Evolutionary conservation across 2,888 invertebrate genomes (phyloP), one percentile per base, ranked within the genome.

Genomic region (Lobophora halterata): DNA sequence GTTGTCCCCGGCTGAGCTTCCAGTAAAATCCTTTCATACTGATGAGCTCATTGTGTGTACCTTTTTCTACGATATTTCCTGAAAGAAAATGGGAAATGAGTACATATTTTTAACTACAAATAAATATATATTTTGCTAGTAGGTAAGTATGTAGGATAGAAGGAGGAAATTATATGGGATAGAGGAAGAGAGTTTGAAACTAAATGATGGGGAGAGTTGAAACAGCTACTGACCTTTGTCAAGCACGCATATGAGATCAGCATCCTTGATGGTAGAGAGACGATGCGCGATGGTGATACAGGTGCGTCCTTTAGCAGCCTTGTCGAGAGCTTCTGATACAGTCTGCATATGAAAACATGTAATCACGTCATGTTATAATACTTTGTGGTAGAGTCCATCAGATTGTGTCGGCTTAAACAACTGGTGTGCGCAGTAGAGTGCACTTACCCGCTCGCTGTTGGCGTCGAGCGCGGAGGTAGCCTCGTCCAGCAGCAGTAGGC

Each of bases 221-320:
- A 23, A 23, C n/a, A n/a, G n/a, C n/a, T 20, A 7, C 7, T 33
- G 78, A 58, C 97, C 97, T 62, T 91, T 90, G 49, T 95, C 91
- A 12, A 97, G 78, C 2, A 97, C 96, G 58, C 94, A 94, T 46
- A 97, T 97, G 53, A 93, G 82, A 71, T 97, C 93, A 0, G 95
- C 93, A 65, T 94, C 92, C 61, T 93, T 91, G 48, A 96, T 91
- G 0, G 96, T 96, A 5, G 95, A 92, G 34, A 97, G 88, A 8
- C 96, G 90, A 80, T 97, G 96, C 3, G 96, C 96, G 55, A 97
- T 95, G 1, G 95, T 93, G 12, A 97, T 91, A 59, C 95, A 95
- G 0, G 97, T 97, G 27, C 96, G 89, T 1, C 94, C 94, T 49
- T 91, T 90, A 34, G 93, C 91, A 0, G 96, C 96, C 58, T 91